Evolutionary conservation across 2,888 invertebrate species (phyloP).

Genomic region (Drosophila picticornis): DNA sequence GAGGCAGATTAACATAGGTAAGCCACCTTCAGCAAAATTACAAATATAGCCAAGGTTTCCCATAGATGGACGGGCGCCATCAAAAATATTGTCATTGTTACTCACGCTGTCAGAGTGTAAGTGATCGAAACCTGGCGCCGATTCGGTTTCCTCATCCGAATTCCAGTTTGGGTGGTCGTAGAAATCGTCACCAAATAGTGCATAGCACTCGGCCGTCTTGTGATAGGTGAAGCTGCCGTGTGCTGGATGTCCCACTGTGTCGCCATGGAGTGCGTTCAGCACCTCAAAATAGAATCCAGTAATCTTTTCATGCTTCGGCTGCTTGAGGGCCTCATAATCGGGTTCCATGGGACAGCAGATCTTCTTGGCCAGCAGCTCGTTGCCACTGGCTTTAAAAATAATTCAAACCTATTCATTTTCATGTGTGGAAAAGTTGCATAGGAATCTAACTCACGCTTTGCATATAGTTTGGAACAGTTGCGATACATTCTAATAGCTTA

Average conservation of each 20-base stretch:
- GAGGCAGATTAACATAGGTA: not conserved
- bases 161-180: not conserved
- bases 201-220: slow-evolving; percentile 82
- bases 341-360: slow-evolving; percentile 51
- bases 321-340: not conserved
- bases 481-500: slow-evolving; percentile 24
- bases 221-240: slow-evolving; percentile 70
- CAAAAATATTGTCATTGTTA: not conserved
- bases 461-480: slow-evolving; percentile 33
- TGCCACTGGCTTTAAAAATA: slow-evolving; percentile 38
- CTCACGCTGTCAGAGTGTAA: not conserved
- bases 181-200: slow-evolving; percentile 71
- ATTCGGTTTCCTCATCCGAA: not conserved
- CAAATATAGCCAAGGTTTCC: not conserved
- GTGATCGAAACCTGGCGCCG: slow-evolving; percentile 56
- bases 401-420: not conserved
- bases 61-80: not conserved
- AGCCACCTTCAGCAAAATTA: not conserved
- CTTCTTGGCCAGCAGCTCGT: slow-evolving; percentile 48
- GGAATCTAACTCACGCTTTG: slow-evolving; percentile 20
- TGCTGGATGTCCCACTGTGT: slow-evolving; percentile 70
- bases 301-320: not conserved
- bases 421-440: not conserved
- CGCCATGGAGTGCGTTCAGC: slow-evolving; percentile 72
- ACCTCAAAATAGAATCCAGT: slow-evolving; percentile 65